Evolutionary conservation across 2,888 invertebrate genomes (phyloP), one percentile per base, ranked within the genome.

Genomic region (Coelogynopora nodosa): DNA sequence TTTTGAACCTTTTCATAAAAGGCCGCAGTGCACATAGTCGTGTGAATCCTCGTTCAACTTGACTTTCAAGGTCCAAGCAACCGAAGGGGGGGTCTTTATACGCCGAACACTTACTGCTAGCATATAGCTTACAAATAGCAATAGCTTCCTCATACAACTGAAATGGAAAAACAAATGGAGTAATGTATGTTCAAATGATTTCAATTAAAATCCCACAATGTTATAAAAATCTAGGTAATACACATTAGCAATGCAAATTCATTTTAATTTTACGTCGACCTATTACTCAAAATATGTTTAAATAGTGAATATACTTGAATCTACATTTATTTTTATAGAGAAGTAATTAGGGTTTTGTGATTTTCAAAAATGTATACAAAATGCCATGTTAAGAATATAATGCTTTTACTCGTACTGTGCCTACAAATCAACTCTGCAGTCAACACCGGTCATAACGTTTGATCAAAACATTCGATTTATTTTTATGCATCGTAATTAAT

Each of bases 1-100:
- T 74, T 74, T 74, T 74, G 74, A 74, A 74, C 74, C 74, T 74
- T 74, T 74, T 74, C 74, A 74, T 74, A 74, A 74, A 74, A 74
- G 74, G 74, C 74, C 74, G 74, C 74, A 74, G 74, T 74, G 74
- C 74, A 74, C 74, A 74, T 74, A 74, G 74, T 74, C 74, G 74
- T 74, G 74, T 74, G 74, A 74, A 74, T 74, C 74, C 74, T 74
- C 74, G 74, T 74, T 74, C 74, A 74, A 74, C 74, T 74, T 74
- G 74, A 74, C 74, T 74, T 49, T 49, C 49, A 49, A 49, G 49
- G 49, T 49, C 49, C 49, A 49, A 49, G 49, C 49, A 49, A 49
- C 49, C 49, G 49, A 49, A 49, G 49, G 49, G 49, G 49, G 49
- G 49, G 49, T 49, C 49, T 49, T 74, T 74, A 74, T 74, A 74